Evolutionary conservation across 2,797 vertebrate species (phyloP).

Genomic region (Xerus rutilus): DNA sequence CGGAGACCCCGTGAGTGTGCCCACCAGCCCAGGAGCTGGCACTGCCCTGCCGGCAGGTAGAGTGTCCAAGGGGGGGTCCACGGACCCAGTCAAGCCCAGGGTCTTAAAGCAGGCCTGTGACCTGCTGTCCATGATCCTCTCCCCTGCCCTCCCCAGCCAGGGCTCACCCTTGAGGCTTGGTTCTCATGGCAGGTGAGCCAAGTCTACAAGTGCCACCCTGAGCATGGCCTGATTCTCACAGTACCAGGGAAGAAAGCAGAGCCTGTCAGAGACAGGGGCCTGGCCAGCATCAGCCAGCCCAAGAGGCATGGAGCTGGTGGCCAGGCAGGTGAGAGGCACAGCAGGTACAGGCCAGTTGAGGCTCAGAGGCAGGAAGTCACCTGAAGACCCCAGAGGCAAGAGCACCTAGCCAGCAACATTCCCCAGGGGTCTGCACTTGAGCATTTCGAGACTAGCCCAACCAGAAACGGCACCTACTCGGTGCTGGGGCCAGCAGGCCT

Average conservation of each 20-base stretch:
- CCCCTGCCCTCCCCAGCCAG: neutral
- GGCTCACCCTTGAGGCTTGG: rapidly evolving
- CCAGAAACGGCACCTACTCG: neutral
- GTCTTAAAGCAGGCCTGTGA: neutral
- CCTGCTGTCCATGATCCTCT: neutral
- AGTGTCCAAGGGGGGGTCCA: neutral
- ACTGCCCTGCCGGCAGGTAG: rapidly evolving
- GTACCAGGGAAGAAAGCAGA: neutral
- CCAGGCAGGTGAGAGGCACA: neutral
- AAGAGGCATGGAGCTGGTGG: neutral
- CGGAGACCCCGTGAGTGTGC: neutral
- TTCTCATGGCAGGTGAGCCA: neutral
- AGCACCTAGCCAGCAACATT: neutral
- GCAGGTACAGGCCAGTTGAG: neutral
- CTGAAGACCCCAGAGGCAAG: neutral
- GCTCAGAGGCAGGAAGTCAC: neutral
- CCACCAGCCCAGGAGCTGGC: neutral
- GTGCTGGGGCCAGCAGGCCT: too few species aligned
- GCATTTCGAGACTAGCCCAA: rapidly evolving
- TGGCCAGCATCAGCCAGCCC: neutral
- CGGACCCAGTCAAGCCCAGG: neutral
- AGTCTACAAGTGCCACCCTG: neutral
- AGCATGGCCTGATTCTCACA: rapidly evolving
- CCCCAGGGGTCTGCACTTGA: neutral
- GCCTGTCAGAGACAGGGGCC: neutral